These are phyloP conservation scores for Scomber scombrus DNA, from an alignment of 2,113 vertebrate genomes.

Conservation along the genomic window DNA sequence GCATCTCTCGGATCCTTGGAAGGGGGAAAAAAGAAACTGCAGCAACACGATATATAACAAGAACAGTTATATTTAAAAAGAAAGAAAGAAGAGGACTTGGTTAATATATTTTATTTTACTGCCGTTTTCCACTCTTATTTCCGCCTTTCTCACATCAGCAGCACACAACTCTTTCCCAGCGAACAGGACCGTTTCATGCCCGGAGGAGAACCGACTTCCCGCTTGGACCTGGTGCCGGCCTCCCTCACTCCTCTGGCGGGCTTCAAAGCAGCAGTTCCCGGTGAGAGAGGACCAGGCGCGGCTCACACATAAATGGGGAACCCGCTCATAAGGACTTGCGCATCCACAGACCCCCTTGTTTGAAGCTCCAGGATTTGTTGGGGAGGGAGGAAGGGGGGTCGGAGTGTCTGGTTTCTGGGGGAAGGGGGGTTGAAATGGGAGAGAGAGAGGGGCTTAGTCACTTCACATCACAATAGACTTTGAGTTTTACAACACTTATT, in stretches of 20 bases:
- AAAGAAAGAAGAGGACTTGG: conserved; percentile 52
- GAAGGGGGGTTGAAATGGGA: not conserved
- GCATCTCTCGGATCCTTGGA: conserved; percentile 33
- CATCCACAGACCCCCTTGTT: conserved; percentile 21
- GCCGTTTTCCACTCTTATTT: not conserved
- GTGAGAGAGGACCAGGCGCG: conserved; percentile 62
- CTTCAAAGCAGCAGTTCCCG: conserved; percentile 63
- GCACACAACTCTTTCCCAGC: conserved; percentile 48
- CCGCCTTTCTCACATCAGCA: not conserved
- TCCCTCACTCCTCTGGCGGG: conserved; percentile 54
- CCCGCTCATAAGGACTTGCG: conserved; percentile 48
- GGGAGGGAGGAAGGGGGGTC: conserved; percentile 34
- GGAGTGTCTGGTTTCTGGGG: conserved; percentile 55
- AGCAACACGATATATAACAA: conserved; percentile 23
- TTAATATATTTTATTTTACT: conserved; percentile 9
- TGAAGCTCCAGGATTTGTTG: conserved; percentile 64
- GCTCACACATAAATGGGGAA: conserved; percentile 2
- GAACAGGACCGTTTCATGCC: conserved; percentile 54
- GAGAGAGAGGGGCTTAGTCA: conserved; percentile 39
- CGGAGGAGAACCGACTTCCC: conserved; percentile 38
- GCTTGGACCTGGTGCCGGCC: conserved; percentile 56
- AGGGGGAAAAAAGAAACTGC: conserved; percentile 30
- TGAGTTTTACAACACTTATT: conserved; percentile 68
- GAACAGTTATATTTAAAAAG: conserved; percentile 9
- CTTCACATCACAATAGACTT: conserved; percentile 71